phyloP scores from a whole-genome alignment of 2,888 invertebrate genomes.

The Aspidiotus rigidus region DNA sequence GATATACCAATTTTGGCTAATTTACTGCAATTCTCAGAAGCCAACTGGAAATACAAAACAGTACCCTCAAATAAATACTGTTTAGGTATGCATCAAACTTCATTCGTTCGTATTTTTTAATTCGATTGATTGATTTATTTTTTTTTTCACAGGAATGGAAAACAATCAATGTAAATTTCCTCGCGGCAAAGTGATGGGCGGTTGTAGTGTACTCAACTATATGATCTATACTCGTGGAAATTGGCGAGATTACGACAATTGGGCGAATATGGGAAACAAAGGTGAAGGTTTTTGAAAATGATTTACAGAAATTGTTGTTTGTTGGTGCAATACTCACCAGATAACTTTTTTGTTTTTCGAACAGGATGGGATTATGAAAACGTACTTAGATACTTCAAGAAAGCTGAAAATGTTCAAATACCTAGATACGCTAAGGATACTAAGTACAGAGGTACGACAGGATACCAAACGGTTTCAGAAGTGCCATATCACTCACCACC shows the following conservation, averaged over 20 bases:
- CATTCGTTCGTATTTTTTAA: not conserved
- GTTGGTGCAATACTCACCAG: too few species aligned
- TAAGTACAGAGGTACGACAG: slow-evolving; percentile 50
- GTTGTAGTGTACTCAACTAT: slow-evolving; percentile 67
- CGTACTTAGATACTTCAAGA: slow-evolving; percentile 66
- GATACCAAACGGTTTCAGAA: slow-evolving; percentile 51
- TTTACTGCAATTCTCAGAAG: slow-evolving; percentile 46
- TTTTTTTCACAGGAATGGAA: slow-evolving; percentile 31
- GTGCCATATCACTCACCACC: slow-evolving; percentile 50
- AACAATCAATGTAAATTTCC: slow-evolving; percentile 36
- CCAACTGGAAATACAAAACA: slow-evolving; percentile 49
- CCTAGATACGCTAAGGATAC: slow-evolving; percentile 48
- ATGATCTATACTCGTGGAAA: slow-evolving; percentile 71
- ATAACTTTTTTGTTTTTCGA: not conserved
- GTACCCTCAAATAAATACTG: slow-evolving; percentile 44
- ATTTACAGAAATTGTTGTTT: too few species aligned
- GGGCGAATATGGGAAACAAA: slow-evolving; percentile 59
- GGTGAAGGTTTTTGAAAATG: slow-evolving; percentile 43
- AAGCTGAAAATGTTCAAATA: slow-evolving; percentile 61
- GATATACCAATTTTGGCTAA: slow-evolving; percentile 47
- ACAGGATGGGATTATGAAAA: slow-evolving; percentile 62
- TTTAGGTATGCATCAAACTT: slow-evolving; percentile 39
- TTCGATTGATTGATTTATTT: not conserved
- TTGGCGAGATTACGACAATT: slow-evolving; percentile 62
- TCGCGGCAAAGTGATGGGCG: slow-evolving; percentile 69